These are phyloP conservation scores for Papilio demoleus DNA, from an alignment of 2,888 invertebrate genomes.

Conservation along the genomic window DNA sequence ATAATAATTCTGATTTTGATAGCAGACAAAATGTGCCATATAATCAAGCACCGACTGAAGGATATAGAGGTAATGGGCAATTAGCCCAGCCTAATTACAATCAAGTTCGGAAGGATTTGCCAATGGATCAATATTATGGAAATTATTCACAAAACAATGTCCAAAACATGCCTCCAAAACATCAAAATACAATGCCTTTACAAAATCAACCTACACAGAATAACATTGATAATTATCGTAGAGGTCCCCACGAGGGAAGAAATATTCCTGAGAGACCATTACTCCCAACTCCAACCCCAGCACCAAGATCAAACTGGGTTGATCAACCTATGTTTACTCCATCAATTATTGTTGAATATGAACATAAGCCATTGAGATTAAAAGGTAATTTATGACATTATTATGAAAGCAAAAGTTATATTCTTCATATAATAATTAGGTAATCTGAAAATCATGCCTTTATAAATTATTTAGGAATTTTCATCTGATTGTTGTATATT, in stretches of 20 bases:
- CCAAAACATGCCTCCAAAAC: constrained; percentile 44
- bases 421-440: too few species aligned
- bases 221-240: constrained; percentile 49
- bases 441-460: too few species aligned
- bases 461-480: too few species aligned
- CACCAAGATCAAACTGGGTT: constrained; percentile 60
- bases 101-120: constrained; percentile 43
- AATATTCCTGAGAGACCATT: constrained; percentile 37
- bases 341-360: constrained; percentile 87
- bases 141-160: constrained; percentile 53
- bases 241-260: constrained; percentile 46
- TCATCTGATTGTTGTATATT: too few species aligned
- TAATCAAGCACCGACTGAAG: constrained; percentile 24
- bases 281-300: constrained; percentile 44
- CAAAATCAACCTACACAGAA: constrained; percentile 50
- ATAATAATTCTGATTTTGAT: constrained; percentile 52
- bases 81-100: constrained; percentile 43
- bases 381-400: constrained; percentile 76
- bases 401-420: neutral
- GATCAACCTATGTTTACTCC: constrained; percentile 81
- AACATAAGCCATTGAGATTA: constrained; percentile 84
- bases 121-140: constrained; percentile 56
- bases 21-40: constrained; percentile 55
- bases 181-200: constrained; percentile 49
- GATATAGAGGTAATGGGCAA: constrained; percentile 40